A percentile compares a stretch with the other conserved stretches of the same genome.
Conservation (phyloP, 2,113 vertebrate genomes). For the Indicator indicator region DNA sequence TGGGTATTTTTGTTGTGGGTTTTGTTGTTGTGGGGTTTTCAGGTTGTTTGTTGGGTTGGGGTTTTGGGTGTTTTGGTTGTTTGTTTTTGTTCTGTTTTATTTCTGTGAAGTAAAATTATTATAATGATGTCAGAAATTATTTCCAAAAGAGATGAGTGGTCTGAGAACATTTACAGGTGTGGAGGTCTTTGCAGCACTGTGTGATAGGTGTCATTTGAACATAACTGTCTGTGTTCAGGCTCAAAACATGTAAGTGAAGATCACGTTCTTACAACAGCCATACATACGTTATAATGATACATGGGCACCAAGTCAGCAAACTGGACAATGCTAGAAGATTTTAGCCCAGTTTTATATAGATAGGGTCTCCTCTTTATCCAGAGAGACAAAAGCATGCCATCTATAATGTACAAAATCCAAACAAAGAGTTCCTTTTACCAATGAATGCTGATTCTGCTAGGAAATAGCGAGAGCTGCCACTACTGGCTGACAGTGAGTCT, state of each 20-base stretch:
- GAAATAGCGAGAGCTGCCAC: background rate
- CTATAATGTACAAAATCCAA: background rate
- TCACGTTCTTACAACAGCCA: background rate
- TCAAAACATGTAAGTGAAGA: rapidly evolving
- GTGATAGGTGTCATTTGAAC: background rate
- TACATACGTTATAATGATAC: too few relatives aligned
- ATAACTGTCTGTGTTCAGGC: background rate
- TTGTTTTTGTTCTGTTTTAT: background rate
- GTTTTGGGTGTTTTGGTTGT: background rate
- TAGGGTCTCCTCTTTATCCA: background rate
- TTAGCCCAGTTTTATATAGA: background rate
- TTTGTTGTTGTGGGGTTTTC: too few relatives aligned
- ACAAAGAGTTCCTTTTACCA: background rate
- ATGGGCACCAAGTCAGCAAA: background rate
- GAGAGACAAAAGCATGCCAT: background rate
- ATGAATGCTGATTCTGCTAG: background rate
- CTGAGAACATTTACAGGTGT: background rate
- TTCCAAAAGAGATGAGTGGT: background rate
- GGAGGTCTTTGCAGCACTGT: background rate
- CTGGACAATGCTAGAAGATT: background rate
- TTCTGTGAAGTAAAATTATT: background rate
- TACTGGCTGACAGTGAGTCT: background rate
- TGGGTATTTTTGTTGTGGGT: too few relatives aligned
- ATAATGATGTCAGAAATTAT: background rate
- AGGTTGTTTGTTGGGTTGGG: too few relatives aligned